Evolutionary conservation across 2,797 vertebrate species (phyloP), one percentile per base, ranked within the genome.

Genomic region (Melanotaenia pygmaea): DNA sequence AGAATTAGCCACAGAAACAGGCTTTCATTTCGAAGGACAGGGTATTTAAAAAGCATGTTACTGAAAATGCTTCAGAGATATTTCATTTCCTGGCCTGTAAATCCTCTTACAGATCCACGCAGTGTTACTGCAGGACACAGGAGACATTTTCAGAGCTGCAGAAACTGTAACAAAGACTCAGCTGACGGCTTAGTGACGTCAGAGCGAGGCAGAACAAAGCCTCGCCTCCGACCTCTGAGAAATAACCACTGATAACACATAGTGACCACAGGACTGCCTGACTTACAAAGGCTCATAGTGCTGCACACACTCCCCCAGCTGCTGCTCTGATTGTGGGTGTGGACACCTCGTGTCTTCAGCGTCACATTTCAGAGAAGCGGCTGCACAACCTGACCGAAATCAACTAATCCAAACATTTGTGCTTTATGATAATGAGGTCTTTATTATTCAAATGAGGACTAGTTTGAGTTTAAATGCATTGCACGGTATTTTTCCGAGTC

Each of bases 131-230:
- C 64, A 59, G 71, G 67, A 85, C 64, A 79, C 63, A 67, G 79
- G 74, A 69, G 51, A 51, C 72, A 45, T 81, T 85, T 77, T 74
- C 74, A 77, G 73, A 61, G 74, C 70, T 35, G 64, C 64, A 86
- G 20, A 71, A 62, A 61, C 61, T 30, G 72, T 67, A 79, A 81
- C 86, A 89, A 84, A 88, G 87, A 59, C 81, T 85, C 80, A 64
- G 85, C 83, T 83, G 87, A 86, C 67, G 60, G 76, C 4, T 32
- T 18, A 0, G 16, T 88, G 86, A 90, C 79, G 79, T 87, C 80
- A 83, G 74, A 67, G 65, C 0, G 24, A 68, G 50, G 73, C 69
- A 69, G 84, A 76, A 88, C 85, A 90, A 90, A 83, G 85, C 47
- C 26, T 74, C 38, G 16, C 59, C 78, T 76, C 59, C 74, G 74